A percentile compares a stretch with the other conserved stretches of the same genome.
phyloP scores from a whole-genome alignment of 2,888 invertebrate species.

The Mactromeris polynyma region DNA sequence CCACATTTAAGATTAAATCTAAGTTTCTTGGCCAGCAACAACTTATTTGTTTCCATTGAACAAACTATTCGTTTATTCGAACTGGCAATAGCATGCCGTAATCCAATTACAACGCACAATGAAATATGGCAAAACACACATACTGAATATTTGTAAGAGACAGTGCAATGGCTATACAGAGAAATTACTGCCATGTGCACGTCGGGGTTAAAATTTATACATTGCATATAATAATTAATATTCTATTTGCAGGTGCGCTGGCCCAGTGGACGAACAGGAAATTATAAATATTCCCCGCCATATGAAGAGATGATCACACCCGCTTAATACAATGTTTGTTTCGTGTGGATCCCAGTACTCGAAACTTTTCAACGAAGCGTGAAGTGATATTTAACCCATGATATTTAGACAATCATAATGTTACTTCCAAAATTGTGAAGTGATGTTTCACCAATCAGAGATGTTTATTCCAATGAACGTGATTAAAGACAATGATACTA shows the following conservation, averaged over 20 bases:
- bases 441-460: background rate
- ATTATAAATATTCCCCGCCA: conserved; percentile 48
- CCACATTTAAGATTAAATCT: background rate
- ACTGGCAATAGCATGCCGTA: background rate
- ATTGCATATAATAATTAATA: no score
- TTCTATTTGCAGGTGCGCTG: conserved; percentile 53
- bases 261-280: conserved; percentile 60
- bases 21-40: background rate
- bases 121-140: no score
- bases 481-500: no score
- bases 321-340: conserved; percentile 9
- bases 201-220: no score
- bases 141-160: no score
- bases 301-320: conserved; percentile 46
- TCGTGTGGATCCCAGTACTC: no score
- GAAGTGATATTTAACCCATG: no score
- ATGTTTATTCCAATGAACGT: background rate
- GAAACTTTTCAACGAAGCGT: background rate
- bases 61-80: background rate
- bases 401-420: no score
- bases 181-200: no score
- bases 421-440: background rate
- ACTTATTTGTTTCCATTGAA: no score
- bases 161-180: no score
- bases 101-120: no score